These are phyloP conservation scores for Julus scanicus DNA, from an alignment of 2,888 invertebrate genomes.

Conservation along the genomic window DNA sequence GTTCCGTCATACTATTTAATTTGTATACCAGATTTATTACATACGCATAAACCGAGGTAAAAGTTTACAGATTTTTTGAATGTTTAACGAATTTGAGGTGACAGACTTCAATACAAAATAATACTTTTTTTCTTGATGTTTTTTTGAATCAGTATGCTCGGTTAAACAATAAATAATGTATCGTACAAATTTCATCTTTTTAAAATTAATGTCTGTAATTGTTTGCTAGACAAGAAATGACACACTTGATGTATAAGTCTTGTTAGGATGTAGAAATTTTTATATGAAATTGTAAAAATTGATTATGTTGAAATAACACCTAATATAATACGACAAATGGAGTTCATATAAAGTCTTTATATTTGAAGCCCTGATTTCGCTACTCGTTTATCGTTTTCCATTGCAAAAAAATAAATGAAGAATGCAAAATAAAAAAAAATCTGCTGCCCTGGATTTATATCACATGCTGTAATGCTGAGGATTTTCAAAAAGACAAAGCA, in stretches of 20 bases:
- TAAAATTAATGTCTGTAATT: too few species aligned
- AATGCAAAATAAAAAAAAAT: neutral
- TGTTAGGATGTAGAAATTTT: neutral
- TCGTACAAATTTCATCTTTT: too few species aligned
- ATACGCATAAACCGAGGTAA: neutral
- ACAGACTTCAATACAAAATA: neutral
- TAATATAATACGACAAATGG: neutral
- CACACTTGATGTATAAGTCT: neutral
- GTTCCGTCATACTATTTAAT: neutral
- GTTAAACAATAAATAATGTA: too few species aligned
- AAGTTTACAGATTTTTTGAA: neutral
- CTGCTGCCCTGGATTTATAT: neutral
- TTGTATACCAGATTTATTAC: neutral
- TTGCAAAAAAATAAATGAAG: neutral
- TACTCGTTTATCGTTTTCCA: neutral
- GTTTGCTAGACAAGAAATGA: neutral
- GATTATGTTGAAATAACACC: neutral
- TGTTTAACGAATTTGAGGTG: neutral
- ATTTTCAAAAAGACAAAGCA: neutral
- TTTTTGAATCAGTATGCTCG: too few species aligned
- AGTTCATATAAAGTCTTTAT: neutral
- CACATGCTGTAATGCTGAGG: neutral
- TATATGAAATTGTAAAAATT: conserved; percentile 11
- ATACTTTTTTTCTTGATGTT: neutral
- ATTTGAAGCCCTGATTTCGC: neutral